Evolutionary conservation across 1,140 invertebrate species (phyloP), one percentile per base, ranked within the genome.

Genomic region (Anadara kagoshimensis): DNA sequence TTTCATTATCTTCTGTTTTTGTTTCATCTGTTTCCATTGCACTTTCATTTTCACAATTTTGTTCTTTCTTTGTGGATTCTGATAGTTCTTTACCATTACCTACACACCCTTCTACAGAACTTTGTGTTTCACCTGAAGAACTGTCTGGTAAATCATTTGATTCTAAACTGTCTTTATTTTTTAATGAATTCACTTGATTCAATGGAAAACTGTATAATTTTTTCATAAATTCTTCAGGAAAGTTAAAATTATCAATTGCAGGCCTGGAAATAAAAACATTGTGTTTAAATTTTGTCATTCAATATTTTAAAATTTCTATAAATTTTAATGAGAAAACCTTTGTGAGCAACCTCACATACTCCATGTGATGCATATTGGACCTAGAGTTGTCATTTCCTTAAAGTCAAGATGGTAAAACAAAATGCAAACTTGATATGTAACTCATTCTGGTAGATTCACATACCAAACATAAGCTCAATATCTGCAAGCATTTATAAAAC

Each of bases 191-290:
- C 54, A 79, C 62, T 67, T 75, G 63, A 67, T 74, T 75, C 5
- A 84, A 56, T 29, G 81, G 79, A 76, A 79, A 78, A 57, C 68
- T 78, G 26, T 78, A 79, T 22, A 84, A 67, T 67, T 69, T 72
- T 41, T 84, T 62, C 43, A 88, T 43, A 57, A 82, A 75, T 61
- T 83, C 70, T 20, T 76, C 10, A 8, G 78, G 79, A 67, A 90
- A 89, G 76, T 91, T 95, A 91, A 97, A 93, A 0, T 94, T 93
- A 64, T 95, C 85, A 14, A 96, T 62, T 36, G 82, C 83, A 80
- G 85, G 83, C 68, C 88, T 87, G 76, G 20, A 78, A 71, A 76
- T 56, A 75, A 63, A 47, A 65, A 66, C 54, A 29, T 5, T 62
- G 29, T 36, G 29, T 36, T 3, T 36, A 36, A 36, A 36, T 36